phyloP scores from a whole-genome alignment of 2,113 vertebrate genomes.

The Podocnemis expansa region DNA sequence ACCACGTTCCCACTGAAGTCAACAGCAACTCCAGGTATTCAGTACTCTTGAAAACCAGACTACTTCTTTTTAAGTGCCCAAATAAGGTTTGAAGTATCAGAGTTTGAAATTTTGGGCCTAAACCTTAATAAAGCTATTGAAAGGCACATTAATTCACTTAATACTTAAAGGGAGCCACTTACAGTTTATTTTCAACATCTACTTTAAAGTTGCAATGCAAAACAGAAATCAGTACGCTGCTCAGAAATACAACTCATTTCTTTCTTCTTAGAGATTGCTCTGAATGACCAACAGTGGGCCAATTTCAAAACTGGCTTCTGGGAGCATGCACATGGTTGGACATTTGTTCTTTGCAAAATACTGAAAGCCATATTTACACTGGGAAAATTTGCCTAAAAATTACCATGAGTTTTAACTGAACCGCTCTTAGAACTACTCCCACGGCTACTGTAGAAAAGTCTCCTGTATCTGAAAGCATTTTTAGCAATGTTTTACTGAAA shows the following conservation, averaged over 20 bases:
- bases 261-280: background rate
- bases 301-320: background rate
- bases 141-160: background rate
- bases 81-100: background rate
- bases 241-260: background rate
- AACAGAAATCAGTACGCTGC: background rate
- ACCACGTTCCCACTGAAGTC: background rate
- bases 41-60: background rate
- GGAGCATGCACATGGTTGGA: background rate
- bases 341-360: background rate
- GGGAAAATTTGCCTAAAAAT: background rate
- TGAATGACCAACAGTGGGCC: background rate
- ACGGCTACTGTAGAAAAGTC: background rate
- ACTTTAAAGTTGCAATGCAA: background rate
- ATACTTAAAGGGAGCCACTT: background rate
- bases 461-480: background rate
- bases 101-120: background rate
- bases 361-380: background rate
- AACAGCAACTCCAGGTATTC: background rate
- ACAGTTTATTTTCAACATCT: background rate
- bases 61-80: background rate
- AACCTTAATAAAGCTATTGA: background rate
- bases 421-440: background rate
- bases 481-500: background rate
- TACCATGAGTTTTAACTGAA: background rate